Conservation (phyloP, 2,888 invertebrate genomes). For the Ferdinandea cuprea region DNA sequence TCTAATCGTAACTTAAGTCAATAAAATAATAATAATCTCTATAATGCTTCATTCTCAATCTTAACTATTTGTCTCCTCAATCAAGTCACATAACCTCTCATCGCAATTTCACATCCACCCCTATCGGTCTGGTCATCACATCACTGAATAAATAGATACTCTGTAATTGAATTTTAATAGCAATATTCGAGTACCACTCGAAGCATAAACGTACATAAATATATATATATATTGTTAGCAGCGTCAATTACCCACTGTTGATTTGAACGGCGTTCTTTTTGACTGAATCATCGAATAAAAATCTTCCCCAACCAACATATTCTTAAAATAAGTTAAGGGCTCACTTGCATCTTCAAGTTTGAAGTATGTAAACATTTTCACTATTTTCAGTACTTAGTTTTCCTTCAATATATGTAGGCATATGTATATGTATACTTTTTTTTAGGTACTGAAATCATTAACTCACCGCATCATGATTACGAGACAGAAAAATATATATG, state of each 20-base stretch:
- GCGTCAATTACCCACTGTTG: slow-evolving; percentile 8
- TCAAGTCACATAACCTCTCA: background rate
- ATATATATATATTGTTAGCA: slow-evolving; percentile 17
- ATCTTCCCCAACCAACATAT: slow-evolving; percentile 20
- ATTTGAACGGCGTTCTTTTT: slow-evolving; percentile 42
- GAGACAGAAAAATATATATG: background rate
- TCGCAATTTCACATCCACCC: background rate
- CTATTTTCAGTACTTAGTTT: slow-evolving; percentile 10
- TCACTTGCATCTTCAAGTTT: slow-evolving; percentile 52
- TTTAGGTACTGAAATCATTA: slow-evolving; percentile 38
- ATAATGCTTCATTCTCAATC: too few species aligned
- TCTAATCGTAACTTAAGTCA: too few species aligned
- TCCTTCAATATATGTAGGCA: slow-evolving; percentile 45
- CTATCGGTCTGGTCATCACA: slow-evolving; percentile 7
- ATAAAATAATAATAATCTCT: too few species aligned
- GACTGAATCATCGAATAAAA: slow-evolving; percentile 28
- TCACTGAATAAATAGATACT: slow-evolving; percentile 49
- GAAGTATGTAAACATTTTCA: slow-evolving; percentile 38
- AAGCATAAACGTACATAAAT: background rate
- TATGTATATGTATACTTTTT: too few species aligned
- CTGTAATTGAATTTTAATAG: slow-evolving; percentile 51
- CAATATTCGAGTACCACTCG: slow-evolving; percentile 27
- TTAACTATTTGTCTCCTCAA: background rate
- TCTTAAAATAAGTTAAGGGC: slow-evolving; percentile 56
- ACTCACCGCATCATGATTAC: slow-evolving; percentile 47